Base-by-base conservation (phyloP, 2,113 vertebrate species). In the Penelope pileata region DNA sequence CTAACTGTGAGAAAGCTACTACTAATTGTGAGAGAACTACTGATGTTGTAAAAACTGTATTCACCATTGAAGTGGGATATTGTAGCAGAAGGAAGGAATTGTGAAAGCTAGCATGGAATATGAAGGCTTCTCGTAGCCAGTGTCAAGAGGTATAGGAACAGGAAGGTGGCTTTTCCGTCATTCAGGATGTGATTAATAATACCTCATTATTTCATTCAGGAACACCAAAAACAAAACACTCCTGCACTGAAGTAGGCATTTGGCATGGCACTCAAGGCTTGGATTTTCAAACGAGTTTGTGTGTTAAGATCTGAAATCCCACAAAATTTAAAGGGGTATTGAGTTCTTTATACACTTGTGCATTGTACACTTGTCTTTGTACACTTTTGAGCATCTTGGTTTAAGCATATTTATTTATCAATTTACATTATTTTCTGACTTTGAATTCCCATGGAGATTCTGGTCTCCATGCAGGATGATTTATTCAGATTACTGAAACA, bases 161-260 rank as follows among this genome's bases (percentile, higher is more conserved):
- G 96, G 97, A 98, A 98, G 93, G 95, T 86, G 86, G 94, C 93
- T 91, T 90, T 95, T 93, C 96, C 94, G 79, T 97, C 96, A 88
- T 86, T 95, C 96, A 97, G 97, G 96, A 97, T 98, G 91, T 96
- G 96, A 96, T 97, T 97, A 97, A 95, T 94, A 95, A 95, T 90
- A 66, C 95, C 81, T 97, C 93, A 96, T 93, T 88, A 94, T 96
- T 96, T 96, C 95, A 92, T 98, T 97, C 96, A 97, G 97, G 96
- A 96, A 96, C 72, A 74, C 81, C 93, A 90, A 93, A 97, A 97
- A 96, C 94, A 97, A 96, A 97, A 95, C 92, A 81, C 48, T 75
- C 18, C 85, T 92, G 36, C 81, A 79, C 48, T 83, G 51, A 62
- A 88, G 54, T 66, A 63, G 83, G 68, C 76, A 24, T 62, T 50